Evolutionary conservation across 2,113 vertebrate species (phyloP), one percentile per base, ranked within the genome.

Genomic region (Aviceda subcristata): DNA sequence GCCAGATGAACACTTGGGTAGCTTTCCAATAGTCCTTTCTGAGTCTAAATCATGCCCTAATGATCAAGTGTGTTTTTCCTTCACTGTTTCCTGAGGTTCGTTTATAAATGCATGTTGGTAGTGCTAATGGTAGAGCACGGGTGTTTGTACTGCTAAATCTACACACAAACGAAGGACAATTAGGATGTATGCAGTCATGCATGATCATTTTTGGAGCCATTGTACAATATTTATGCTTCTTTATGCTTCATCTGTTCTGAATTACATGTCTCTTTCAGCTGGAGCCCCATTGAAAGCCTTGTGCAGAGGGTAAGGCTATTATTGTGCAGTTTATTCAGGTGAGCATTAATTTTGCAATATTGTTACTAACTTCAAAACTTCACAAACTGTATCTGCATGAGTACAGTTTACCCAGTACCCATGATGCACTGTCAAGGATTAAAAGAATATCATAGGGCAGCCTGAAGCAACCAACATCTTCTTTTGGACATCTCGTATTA

Each of bases 181-280:
- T 75, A 90, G 77, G 87, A 67, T 59, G 38, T 7, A 62, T 73
- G 91, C 84, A 95, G 57, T 59, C 96, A 91, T 73, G 81, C 80
- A 45, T 69, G 77, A 75, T 66, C 29, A 17, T 90, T 83, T 94
- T 59, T 79, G 38, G 57, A 92, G 50, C 41, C 46, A 43, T 11
- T 88, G 62, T 91, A 60, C 62, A 92, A 87, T 95, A 95, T 96
- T 97, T 95, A 90, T 95, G 69, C 60, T 46, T 0, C 66, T 94
- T 91, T 76, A 57, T 85, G 91, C 91, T 95, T 97, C 87, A 86
- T 96, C 91, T 88, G 69, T 30, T 87, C 45, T 59, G 51, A 95
- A 91, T 92, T 88, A 73, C 21, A 55, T 24, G 36, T 22, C 50
- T 95, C 1, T 8, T 79, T 92, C 80, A 78, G 30, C 66, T 92